Conservation (phyloP, 2,797 vertebrate species). For the Gymnoscopelus braueri region DNA sequence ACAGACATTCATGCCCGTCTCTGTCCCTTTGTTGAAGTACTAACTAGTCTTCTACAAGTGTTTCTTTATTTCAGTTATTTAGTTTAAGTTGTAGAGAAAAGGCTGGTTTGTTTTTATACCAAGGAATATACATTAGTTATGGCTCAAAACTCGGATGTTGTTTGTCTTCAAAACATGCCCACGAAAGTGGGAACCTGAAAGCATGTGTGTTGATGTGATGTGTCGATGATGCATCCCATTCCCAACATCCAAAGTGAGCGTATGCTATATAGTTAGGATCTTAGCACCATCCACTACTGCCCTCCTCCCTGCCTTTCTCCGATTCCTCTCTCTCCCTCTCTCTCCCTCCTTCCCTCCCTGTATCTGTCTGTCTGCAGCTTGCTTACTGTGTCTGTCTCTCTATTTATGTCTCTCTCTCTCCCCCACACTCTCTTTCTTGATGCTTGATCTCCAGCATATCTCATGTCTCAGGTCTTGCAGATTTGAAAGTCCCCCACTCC, state of each 20-base stretch:
- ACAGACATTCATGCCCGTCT: neutral
- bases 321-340: neutral
- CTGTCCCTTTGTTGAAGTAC: neutral
- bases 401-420: neutral
- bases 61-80: too few relatives aligned
- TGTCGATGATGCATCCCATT: neutral
- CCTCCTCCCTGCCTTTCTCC: too few relatives aligned
- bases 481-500: conserved; percentile 4
- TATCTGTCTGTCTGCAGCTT: too few relatives aligned
- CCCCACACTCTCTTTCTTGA: conserved; percentile 1
- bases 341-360: neutral
- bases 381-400: too few relatives aligned
- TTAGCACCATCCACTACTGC: neutral
- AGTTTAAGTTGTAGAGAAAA: neutral
- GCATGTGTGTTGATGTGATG: neutral
- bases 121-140: conserved; percentile 5
- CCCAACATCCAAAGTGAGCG: neutral
- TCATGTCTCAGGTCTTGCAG: conserved; percentile 9
- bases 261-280: neutral
- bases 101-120: neutral
- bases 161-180: neutral
- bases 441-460: conserved; percentile 18
- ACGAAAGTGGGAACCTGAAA: neutral
- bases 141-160: neutral
- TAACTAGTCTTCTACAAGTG: neutral